Conservation (phyloP, 2,113 vertebrate species). For the Plestiodon gilberti region DNA sequence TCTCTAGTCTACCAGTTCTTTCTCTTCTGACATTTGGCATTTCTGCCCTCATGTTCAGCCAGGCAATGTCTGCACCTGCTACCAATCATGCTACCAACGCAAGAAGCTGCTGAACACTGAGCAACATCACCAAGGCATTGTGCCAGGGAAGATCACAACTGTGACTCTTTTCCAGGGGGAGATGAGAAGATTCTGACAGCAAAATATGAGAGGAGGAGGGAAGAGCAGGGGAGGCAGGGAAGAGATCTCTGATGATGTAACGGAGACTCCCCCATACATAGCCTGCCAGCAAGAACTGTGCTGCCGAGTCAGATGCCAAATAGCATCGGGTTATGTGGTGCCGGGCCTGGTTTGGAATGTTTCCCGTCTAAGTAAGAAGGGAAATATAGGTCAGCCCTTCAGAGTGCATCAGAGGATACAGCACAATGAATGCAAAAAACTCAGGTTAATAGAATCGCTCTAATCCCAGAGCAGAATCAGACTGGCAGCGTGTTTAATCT, state of each 20-base stretch:
- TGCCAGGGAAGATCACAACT: neutral
- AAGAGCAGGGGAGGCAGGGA: neutral
- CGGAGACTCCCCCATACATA: neutral
- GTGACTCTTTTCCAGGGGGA: neutral
- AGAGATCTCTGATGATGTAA: neutral
- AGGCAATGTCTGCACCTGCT: neutral
- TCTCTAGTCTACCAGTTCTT: neutral
- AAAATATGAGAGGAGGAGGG: slow-evolving; percentile 7
- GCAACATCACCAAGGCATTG: neutral
- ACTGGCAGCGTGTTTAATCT: slow-evolving; percentile 20
- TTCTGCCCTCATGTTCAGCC: neutral
- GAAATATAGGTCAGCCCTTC: slow-evolving; percentile 18
- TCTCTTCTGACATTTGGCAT: neutral
- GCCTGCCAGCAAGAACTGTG: neutral
- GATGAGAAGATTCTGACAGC: slow-evolving; percentile 3
- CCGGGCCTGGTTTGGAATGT: neutral
- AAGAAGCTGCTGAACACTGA: neutral
- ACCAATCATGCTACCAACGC: neutral
- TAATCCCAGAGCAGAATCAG: slow-evolving; percentile 20
- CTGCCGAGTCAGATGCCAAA: neutral
- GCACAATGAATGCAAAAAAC: neutral
- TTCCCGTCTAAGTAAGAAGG: neutral
- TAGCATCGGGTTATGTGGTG: neutral
- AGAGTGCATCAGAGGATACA: slow-evolving; percentile 8
- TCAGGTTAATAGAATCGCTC: neutral